phyloP scores from a whole-genome alignment of 2,888 invertebrate genomes.

The Pseudanteris insignis region DNA sequence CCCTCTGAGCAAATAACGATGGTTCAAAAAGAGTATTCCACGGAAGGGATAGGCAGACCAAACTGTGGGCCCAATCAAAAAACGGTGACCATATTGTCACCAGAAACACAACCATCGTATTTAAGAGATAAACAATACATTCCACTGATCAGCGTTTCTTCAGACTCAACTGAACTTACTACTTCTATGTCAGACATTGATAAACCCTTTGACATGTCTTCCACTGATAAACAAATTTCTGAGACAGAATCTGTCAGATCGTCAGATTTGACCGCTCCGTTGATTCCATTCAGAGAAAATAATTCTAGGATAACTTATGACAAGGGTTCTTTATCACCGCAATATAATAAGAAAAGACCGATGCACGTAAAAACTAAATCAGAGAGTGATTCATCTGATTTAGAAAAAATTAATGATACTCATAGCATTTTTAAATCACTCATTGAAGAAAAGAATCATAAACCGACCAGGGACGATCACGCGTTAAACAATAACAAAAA shows the following conservation, averaged over 20 bases:
- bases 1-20: conserved; percentile 44
- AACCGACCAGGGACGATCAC: conserved; percentile 15
- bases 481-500: background rate
- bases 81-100: conserved; percentile 60
- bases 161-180: conserved; percentile 12
- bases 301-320: conserved; percentile 8
- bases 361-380: conserved; percentile 36
- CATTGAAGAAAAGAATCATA: conserved; percentile 30
- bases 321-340: conserved; percentile 19
- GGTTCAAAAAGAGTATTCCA: conserved; percentile 32
- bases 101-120: conserved; percentile 35
- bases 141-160: conserved; percentile 32
- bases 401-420: conserved; percentile 37
- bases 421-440: conserved; percentile 38
- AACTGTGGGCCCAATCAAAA: conserved; percentile 44
- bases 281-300: conserved; percentile 20
- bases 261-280: conserved; percentile 15
- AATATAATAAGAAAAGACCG: conserved; percentile 12
- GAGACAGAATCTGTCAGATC: conserved; percentile 33
- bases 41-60: conserved; percentile 13
- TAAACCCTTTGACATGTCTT: conserved; percentile 4
- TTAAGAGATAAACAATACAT: conserved; percentile 20
- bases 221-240: conserved; percentile 9
- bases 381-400: conserved; percentile 40
- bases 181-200: conserved; percentile 11